Percentiles rank a stretch among this genome's conserved stretches.
phyloP scores from a whole-genome alignment of 2,888 invertebrate genomes.

The Odiellus spinosus region DNA sequence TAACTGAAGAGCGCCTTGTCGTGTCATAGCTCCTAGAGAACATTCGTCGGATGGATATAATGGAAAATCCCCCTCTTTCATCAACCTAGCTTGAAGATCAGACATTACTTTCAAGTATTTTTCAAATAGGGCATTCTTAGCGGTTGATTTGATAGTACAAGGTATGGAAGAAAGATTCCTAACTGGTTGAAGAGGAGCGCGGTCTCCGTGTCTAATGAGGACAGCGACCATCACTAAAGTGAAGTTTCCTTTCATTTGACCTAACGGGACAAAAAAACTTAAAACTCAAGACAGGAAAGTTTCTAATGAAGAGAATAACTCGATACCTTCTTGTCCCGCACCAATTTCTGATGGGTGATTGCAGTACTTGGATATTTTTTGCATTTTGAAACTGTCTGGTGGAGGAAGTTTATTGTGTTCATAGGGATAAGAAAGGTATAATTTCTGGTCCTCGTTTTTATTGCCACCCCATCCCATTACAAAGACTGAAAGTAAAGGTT shows the following conservation, averaged over 20 bases:
- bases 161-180: conserved; percentile 58
- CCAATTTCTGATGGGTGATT: conserved; percentile 14
- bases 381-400: conserved; percentile 15
- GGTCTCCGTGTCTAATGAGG: conserved; percentile 71
- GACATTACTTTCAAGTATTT: conserved; percentile 12
- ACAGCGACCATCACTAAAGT: conserved; percentile 38
- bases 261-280: conserved; percentile 4
- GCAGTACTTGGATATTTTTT: conserved; percentile 13
- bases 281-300: no score
- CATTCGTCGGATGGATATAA: conserved; percentile 57
- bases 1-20: conserved; percentile 63
- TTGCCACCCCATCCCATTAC: no score
- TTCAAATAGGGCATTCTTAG: conserved; percentile 13
- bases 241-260: conserved; percentile 11
- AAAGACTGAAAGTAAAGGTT: no score
- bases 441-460: no score
- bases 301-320: no score
- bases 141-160: conserved; percentile 47
- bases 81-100: not conserved
- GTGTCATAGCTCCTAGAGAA: conserved; percentile 66
- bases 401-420: conserved; percentile 15
- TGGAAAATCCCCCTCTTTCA: conserved; percentile 50
- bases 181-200: conserved; percentile 70
- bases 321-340: conserved; percentile 13
- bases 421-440: no score